These are phyloP conservation scores for Apostichopus californicus DNA, from an alignment of 35 echinoderm and acorn worm species.

Conservation along the genomic window DNA sequence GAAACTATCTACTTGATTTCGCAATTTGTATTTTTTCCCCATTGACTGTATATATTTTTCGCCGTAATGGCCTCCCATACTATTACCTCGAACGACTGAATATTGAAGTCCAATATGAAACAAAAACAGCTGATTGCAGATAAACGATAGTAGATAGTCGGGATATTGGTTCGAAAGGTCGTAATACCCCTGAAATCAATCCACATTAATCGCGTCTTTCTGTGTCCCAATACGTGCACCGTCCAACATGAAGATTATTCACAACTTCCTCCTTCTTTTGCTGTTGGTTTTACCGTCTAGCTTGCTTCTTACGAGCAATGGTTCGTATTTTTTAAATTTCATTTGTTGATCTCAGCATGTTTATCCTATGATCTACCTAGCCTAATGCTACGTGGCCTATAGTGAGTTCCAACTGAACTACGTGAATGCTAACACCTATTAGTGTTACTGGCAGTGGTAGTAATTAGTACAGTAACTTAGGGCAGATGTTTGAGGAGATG, in stretches of 20 bases:
- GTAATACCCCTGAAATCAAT: background rate
- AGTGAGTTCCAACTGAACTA: background rate
- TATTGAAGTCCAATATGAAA: too few relatives aligned
- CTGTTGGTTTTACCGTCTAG: conserved; percentile 90
- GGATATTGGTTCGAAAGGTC: background rate
- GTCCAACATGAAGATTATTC: conserved; percentile 74
- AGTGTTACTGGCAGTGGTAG: too few relatives aligned
- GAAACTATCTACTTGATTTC: too few relatives aligned
- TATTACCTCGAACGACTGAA: too few relatives aligned
- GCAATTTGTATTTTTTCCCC: too few relatives aligned
- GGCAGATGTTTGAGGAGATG: too few relatives aligned
- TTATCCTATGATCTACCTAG: background rate
- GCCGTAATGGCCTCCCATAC: too few relatives aligned
- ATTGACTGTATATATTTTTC: too few relatives aligned
- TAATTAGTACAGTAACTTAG: too few relatives aligned
- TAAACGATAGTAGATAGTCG: background rate
- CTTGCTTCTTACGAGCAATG: conserved; percentile 69
- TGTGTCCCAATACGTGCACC: background rate
- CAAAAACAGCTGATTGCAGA: too few relatives aligned
- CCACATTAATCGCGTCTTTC: background rate
- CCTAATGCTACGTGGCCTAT: conserved; percentile 51
- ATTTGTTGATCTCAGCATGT: conserved; percentile 32
- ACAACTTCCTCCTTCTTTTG: conserved; percentile 76
- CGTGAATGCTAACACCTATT: background rate
- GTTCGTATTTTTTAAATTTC: conserved; percentile 52